phyloP scores from a whole-genome alignment of 2,888 invertebrate species.

The Zaprionus obscuricornis region DNA sequence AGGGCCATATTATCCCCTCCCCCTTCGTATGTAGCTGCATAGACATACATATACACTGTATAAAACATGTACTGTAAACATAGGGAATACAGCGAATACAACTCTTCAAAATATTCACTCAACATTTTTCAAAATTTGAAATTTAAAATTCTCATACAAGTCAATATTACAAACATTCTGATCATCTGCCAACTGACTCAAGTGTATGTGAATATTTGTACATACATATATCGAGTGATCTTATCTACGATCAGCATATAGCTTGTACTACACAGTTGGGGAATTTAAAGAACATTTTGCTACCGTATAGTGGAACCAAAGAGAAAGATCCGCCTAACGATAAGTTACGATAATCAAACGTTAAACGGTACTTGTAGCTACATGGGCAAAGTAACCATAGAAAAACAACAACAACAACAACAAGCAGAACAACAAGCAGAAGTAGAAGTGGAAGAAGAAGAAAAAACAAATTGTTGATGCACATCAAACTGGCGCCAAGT shows the following conservation, averaged over 20 bases:
- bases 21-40: too few species aligned
- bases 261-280: too few species aligned
- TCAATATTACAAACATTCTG: conserved; percentile 2
- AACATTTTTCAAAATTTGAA: too few species aligned
- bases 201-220: conserved; percentile 15
- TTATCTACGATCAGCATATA: conserved; percentile 39
- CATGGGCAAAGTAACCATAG: conserved; percentile 26
- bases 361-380: conserved; percentile 64
- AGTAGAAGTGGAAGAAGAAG: too few species aligned
- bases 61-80: too few species aligned
- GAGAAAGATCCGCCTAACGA: conserved; percentile 60
- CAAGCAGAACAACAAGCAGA: background rate
- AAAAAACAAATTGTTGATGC: conserved; percentile 46
- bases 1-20: too few species aligned
- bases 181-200: conserved; percentile 33
- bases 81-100: too few species aligned
- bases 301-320: conserved; percentile 26
- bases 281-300: too few species aligned
- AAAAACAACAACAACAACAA: conserved; percentile 15
- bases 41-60: too few species aligned
- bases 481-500: conserved; percentile 69
- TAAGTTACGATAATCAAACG: conserved; percentile 64
- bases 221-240: background rate
- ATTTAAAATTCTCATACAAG: background rate
- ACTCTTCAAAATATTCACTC: too few species aligned